Conservation (phyloP, 2,888 invertebrate genomes). For the Leptura quadrifasciata region DNA sequence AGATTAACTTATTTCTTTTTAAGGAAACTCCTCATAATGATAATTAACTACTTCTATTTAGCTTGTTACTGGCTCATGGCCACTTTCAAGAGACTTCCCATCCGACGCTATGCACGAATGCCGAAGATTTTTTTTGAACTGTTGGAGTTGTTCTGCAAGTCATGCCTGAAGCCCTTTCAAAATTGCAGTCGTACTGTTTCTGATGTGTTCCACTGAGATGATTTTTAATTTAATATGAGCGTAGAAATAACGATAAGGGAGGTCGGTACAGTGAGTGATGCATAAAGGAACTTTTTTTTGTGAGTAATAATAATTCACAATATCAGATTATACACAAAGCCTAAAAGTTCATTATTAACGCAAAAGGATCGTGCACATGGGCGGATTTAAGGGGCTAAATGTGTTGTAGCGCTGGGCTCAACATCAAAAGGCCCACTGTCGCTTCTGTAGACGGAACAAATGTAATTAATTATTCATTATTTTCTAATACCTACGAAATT, state of each 20-base stretch:
- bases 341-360: background rate
- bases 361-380: no score
- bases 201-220: constrained; percentile 10
- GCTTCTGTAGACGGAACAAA: no score
- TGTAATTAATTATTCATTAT: no score
- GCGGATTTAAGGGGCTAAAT: no score
- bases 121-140: constrained; percentile 12
- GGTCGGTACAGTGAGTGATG: background rate
- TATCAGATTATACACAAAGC: background rate
- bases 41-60: constrained; percentile 7
- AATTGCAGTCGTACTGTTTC: background rate
- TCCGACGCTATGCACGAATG: constrained; percentile 30
- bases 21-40: constrained; percentile 8
- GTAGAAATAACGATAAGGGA: background rate
- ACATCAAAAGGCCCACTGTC: no score
- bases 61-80: constrained; percentile 18
- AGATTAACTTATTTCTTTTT: constrained; percentile 16
- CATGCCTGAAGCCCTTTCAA: constrained; percentile 12
- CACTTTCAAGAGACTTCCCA: constrained; percentile 32
- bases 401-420: no score
- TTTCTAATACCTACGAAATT: no score
- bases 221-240: background rate
- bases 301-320: no score
- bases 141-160: constrained; percentile 15
- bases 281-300: background rate